Conservation (phyloP, 53 echinoderm and acorn worm genomes). For the Pentamera pediparva region DNA sequence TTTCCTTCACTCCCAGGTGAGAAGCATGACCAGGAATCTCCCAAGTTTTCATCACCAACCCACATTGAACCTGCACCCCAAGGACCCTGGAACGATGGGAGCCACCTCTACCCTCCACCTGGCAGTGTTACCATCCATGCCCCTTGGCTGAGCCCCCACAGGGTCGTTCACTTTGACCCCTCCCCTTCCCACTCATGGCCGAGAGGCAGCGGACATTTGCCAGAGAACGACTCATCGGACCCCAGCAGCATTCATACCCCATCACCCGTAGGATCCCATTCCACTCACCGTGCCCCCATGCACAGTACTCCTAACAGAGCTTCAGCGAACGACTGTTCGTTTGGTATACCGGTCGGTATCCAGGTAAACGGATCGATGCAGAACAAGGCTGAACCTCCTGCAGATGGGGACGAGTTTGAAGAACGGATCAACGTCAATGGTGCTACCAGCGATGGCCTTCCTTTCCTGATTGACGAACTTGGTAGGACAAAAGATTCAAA, state of each 20-base stretch:
- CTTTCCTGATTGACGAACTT: slow-evolving; percentile 70
- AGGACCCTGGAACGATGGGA: slow-evolving; percentile 35
- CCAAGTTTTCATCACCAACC: background rate
- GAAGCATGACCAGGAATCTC: too few relatives aligned
- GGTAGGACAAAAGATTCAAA: slow-evolving; percentile 75
- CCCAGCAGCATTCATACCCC: too few relatives aligned
- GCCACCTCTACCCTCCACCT: slow-evolving; percentile 26
- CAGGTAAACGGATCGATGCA: background rate
- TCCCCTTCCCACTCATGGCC: background rate
- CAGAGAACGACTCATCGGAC: too few relatives aligned
- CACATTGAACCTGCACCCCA: background rate
- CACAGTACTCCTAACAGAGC: background rate
- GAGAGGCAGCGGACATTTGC: background rate
- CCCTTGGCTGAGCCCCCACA: slow-evolving; percentile 68
- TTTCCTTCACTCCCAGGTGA: too few relatives aligned
- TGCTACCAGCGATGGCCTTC: slow-evolving; percentile 61
- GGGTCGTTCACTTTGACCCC: background rate
- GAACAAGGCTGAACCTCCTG: background rate
- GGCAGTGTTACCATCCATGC: slow-evolving; percentile 35
- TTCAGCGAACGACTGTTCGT: background rate
- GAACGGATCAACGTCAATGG: slow-evolving; percentile 33
- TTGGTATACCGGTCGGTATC: slow-evolving; percentile 1
- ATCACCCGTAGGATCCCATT: too few relatives aligned
- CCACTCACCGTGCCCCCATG: slow-evolving; percentile 6
- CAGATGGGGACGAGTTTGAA: background rate